These are phyloP conservation scores for Tolypeutes matacus DNA, from an alignment of 2,797 vertebrate genomes.

Conservation along the genomic window DNA sequence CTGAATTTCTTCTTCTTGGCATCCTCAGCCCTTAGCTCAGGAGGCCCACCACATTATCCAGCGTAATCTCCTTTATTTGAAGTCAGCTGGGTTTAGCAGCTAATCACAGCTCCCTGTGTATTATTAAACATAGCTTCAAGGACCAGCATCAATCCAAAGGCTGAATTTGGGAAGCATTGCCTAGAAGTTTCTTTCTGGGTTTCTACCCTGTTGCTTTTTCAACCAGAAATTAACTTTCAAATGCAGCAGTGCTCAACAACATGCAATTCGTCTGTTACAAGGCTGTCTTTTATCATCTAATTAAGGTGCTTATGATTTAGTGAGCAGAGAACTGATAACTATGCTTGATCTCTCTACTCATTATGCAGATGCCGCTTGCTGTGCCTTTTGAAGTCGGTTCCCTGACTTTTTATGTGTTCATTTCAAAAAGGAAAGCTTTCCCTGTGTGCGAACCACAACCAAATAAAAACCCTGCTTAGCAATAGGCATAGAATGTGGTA, in stretches of 20 bases:
- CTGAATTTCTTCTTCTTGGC: no score
- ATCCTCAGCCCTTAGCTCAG: no score
- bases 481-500: background rate
- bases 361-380: background rate
- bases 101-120: background rate
- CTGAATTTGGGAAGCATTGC: background rate
- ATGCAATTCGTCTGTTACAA: background rate
- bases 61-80: no score
- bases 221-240: conserved; percentile 30
- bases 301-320: background rate
- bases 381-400: conserved; percentile 53
- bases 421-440: conserved; percentile 25
- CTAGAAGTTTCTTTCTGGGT: background rate
- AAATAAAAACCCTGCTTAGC: background rate
- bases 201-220: background rate
- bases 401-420: conserved; percentile 33
- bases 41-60: no score
- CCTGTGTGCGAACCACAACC: background rate
- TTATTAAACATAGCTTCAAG: background rate
- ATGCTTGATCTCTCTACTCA: background rate
- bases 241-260: background rate
- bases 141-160: no score
- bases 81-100: no score
- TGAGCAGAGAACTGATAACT: background rate
- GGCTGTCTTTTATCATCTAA: background rate